Percentiles rank a stretch among this genome's conserved stretches.
These are phyloP conservation scores for Aphelocoma coerulescens DNA, from an alignment of 2,113 vertebrate genomes.

Conservation along the genomic window DNA sequence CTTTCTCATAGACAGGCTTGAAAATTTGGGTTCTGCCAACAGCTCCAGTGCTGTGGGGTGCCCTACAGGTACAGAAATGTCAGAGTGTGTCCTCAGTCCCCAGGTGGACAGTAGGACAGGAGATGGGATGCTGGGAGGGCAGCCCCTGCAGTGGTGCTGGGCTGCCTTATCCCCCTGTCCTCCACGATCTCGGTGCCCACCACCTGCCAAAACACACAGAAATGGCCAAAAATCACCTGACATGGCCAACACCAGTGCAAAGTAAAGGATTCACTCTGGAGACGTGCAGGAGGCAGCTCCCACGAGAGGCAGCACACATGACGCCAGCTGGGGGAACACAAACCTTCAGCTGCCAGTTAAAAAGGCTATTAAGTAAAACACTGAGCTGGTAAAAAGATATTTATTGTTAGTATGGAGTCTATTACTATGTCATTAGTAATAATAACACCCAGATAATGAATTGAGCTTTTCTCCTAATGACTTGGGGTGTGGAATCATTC, in stretches of 20 bases:
- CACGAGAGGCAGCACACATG: neutral
- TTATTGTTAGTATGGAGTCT: slow-evolving; percentile 58
- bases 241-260: accelerated
- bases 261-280: accelerated
- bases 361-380: slow-evolving; percentile 41
- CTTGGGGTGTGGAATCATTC: slow-evolving; percentile 15
- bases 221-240: neutral
- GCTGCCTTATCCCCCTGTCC: neutral
- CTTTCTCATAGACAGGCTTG: neutral
- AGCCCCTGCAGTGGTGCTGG: neutral
- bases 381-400: slow-evolving; percentile 42
- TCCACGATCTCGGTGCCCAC: neutral
- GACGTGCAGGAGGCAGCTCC: neutral
- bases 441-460: slow-evolving; percentile 64
- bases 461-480: slow-evolving; percentile 52
- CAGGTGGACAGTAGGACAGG: accelerated
- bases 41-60: neutral
- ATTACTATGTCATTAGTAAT: slow-evolving; percentile 65
- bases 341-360: slow-evolving; percentile 3
- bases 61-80: accelerated
- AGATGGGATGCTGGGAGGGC: neutral
- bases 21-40: neutral
- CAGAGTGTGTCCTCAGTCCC: neutral
- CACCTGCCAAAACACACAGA: neutral
- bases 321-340: neutral